phyloP scores from a whole-genome alignment of 2,888 invertebrate genomes.

The Rhodophaea formosa region DNA sequence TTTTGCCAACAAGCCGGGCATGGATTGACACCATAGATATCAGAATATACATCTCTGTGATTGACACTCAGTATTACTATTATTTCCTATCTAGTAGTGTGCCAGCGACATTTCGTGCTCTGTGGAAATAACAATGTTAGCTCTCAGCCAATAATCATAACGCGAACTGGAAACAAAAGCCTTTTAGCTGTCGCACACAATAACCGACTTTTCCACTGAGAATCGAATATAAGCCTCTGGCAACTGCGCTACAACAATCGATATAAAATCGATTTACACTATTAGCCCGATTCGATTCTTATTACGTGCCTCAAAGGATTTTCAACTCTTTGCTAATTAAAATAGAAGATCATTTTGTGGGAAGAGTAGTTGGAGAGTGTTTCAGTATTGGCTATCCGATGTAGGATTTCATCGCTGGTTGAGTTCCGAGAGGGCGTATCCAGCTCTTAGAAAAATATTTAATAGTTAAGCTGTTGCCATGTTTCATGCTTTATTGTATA shows the following conservation, averaged over 20 bases:
- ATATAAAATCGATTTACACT: conserved; percentile 50
- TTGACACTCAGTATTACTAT: too few relatives aligned
- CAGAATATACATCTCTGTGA: too few relatives aligned
- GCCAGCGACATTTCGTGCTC: too few relatives aligned
- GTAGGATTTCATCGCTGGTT: conserved; percentile 44
- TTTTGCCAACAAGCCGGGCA: too few relatives aligned
- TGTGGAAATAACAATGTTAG: not conserved
- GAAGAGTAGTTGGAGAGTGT: conserved; percentile 26
- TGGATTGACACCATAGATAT: too few relatives aligned
- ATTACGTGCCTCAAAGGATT: not conserved
- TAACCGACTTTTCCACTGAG: conserved; percentile 2
- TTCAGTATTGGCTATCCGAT: conserved; percentile 38
- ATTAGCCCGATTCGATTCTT: conserved; percentile 37
- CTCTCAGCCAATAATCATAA: conserved; percentile 1
- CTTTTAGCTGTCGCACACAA: conserved; percentile 2
- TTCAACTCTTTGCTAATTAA: conserved; percentile 13
- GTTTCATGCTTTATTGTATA: too few relatives aligned
- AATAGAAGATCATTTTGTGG: conserved; percentile 25
- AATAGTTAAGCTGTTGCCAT: too few relatives aligned
- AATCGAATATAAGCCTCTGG: conserved; percentile 3
- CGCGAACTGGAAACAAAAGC: conserved; percentile 1
- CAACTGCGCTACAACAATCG: conserved; percentile 33
- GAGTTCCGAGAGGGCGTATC: conserved; percentile 22
- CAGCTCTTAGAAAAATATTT: too few relatives aligned
- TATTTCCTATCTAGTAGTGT: too few relatives aligned